phyloP scores from a whole-genome alignment of 1,140 invertebrate genomes.

The Sycophaga agraensis region DNA sequence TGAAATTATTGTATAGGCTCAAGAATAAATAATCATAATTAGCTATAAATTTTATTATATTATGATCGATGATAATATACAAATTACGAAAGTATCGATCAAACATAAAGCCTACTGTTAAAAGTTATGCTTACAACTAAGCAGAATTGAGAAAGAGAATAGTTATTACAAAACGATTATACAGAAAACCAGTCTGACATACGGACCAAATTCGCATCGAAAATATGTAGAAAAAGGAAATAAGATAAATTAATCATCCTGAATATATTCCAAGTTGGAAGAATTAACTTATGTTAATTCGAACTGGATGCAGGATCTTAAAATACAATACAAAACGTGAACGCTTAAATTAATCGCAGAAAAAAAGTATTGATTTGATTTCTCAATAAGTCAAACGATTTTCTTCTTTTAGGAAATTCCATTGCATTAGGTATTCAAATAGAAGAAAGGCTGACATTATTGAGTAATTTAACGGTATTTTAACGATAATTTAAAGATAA shows the following conservation, averaged over 20 bases:
- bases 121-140: constrained; percentile 39
- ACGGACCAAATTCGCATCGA: constrained; percentile 37
- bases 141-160: constrained; percentile 40
- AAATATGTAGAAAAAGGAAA: constrained; percentile 10
- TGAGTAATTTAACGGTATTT: constrained; percentile 25
- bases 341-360: too few relatives aligned
- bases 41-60: constrained; percentile 57
- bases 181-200: constrained; percentile 29
- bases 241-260: constrained; percentile 34
- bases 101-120: constrained; percentile 42
- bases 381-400: constrained; percentile 33
- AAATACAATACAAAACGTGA: constrained; percentile 2
- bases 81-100: constrained; percentile 45
- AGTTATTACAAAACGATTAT: constrained; percentile 34
- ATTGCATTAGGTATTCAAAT: constrained; percentile 22
- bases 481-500: too few relatives aligned
- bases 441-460: constrained; percentile 40
- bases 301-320: constrained; percentile 45
- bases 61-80: constrained; percentile 51
- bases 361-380: constrained; percentile 12
- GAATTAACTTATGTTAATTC: constrained; percentile 53
- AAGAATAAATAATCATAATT: constrained; percentile 31
- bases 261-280: constrained; percentile 42
- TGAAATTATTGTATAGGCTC: neutral
- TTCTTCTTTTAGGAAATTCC: constrained; percentile 36